A percentile compares a stretch with the other conserved stretches of the same genome.
Evolutionary conservation across 2,888 invertebrate species (phyloP).

Genomic region (Cryptocephalus primarius): DNA sequence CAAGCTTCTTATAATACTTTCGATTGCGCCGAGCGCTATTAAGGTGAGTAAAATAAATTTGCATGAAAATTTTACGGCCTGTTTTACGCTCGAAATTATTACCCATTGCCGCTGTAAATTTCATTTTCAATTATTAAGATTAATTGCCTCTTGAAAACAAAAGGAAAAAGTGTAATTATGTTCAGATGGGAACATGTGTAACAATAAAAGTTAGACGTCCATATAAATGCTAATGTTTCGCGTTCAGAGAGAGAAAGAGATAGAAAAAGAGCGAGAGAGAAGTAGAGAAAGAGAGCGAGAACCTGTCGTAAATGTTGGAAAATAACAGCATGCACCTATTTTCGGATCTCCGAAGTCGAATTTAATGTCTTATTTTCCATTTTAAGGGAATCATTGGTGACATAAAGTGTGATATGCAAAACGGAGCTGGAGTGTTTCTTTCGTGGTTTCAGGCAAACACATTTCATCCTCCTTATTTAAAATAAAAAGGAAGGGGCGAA

Average conservation of each 20-base stretch:
- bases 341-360: too few species aligned
- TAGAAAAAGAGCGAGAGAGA: too few species aligned
- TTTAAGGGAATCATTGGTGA: too few species aligned
- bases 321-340: too few species aligned
- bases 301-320: too few species aligned
- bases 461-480: too few species aligned
- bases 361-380: too few species aligned
- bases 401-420: neutral
- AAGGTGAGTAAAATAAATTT: conserved; percentile 12
- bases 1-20: conserved; percentile 7
- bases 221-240: conserved; percentile 10
- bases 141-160: conserved; percentile 10
- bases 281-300: neutral
- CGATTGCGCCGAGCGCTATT: conserved; percentile 4
- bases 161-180: conserved; percentile 7
- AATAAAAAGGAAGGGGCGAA: too few species aligned
- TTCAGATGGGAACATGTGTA: conserved; percentile 7
- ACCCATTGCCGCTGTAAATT: conserved; percentile 9
- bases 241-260: too few species aligned
- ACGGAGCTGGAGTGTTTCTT: neutral
- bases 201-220: conserved; percentile 9
- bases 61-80: conserved; percentile 8
- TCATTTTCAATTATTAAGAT: conserved; percentile 13
- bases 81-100: conserved; percentile 8
- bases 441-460: neutral